These are phyloP conservation scores for Dione vanillae DNA, from an alignment of 2,888 invertebrate genomes.

Conservation along the genomic window DNA sequence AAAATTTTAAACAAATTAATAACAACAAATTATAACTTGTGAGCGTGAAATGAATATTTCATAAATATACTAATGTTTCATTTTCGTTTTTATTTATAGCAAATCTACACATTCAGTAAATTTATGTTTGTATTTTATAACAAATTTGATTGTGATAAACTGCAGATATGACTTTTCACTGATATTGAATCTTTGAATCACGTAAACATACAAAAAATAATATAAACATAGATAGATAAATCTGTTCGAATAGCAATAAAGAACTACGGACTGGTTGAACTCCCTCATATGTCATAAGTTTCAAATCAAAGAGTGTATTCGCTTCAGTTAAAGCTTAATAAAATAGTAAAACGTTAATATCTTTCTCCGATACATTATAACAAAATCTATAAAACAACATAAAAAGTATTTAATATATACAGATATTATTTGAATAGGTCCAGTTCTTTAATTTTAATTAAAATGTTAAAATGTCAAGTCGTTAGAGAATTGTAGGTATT, in stretches of 20 bases:
- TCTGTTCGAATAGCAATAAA: constrained; percentile 36
- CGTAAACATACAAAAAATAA: constrained; percentile 13
- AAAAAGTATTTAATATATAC: too few species aligned
- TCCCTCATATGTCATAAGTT: constrained; percentile 2
- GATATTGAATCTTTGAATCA: constrained; percentile 33
- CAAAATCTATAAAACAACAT: not conserved
- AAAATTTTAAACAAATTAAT: too few species aligned
- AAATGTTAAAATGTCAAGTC: not conserved
- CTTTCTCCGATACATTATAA: too few species aligned
- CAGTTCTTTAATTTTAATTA: not conserved
- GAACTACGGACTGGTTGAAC: constrained; percentile 13
- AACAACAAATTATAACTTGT: too few species aligned
- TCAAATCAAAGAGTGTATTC: constrained; percentile 16
- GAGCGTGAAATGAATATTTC: too few species aligned
- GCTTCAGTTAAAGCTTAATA: not conserved
- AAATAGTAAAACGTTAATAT: not conserved
- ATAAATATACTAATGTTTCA: too few species aligned
- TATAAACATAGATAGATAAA: constrained; percentile 30
- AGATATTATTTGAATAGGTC: not conserved
- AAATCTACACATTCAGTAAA: not conserved
- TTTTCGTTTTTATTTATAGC: not conserved
- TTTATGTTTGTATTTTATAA: too few species aligned
- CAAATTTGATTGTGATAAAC: constrained; percentile 21
- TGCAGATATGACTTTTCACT: constrained; percentile 36
- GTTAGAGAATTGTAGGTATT: not conserved